Conservation (phyloP, 2,888 invertebrate species). For the Phalangium opilio region DNA sequence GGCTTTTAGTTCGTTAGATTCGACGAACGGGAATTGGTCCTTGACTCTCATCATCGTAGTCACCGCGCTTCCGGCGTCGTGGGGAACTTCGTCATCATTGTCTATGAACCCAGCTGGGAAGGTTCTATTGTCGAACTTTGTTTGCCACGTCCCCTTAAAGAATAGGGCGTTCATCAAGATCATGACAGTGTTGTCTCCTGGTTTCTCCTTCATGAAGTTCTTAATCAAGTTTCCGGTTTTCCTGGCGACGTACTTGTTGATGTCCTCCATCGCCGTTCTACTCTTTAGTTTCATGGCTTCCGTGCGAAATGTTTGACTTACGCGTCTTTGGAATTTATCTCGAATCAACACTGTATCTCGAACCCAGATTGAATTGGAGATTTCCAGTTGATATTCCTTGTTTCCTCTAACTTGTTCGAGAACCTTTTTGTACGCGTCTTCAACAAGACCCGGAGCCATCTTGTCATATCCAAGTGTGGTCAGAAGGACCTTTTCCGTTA, state of each 20-base stretch:
- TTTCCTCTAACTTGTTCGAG: background rate
- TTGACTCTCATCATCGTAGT: too few relatives aligned
- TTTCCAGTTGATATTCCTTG: background rate
- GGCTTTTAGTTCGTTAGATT: background rate
- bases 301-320: too few relatives aligned
- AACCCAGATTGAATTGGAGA: background rate
- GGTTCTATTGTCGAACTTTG: too few relatives aligned
- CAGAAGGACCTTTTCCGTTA: conserved; percentile 21
- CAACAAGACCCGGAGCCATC: background rate
- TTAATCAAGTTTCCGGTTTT: conserved; percentile 3
- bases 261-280: background rate
- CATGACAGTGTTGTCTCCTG: background rate
- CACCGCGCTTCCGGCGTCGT: too few relatives aligned
- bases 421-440: background rate
- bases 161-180: conserved; percentile 2
- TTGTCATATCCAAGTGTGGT: background rate
- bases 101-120: too few relatives aligned
- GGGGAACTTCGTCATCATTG: too few relatives aligned
- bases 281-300: background rate
- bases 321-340: too few relatives aligned
- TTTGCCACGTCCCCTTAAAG: conserved; percentile 4
- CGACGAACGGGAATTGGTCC: too few relatives aligned
- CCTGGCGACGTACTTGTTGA: conserved; percentile 2
- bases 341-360: background rate
- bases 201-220: background rate